These are phyloP conservation scores for Paracanthobrama guichenoti DNA, from an alignment of 2,113 vertebrate species.

Conservation along the genomic window DNA sequence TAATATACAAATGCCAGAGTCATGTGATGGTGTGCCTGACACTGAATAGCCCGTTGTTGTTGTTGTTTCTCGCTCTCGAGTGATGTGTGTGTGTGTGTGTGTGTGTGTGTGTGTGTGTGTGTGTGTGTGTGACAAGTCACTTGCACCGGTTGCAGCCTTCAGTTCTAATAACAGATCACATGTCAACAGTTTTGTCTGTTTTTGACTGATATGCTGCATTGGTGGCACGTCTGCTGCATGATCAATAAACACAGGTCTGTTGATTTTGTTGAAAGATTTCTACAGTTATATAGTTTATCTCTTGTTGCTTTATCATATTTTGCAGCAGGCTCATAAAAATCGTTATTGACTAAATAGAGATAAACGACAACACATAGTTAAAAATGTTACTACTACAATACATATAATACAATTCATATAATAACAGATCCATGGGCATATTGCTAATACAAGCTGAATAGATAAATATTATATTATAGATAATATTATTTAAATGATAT, in stretches of 20 bases:
- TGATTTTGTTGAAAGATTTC: neutral
- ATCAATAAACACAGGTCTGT: neutral
- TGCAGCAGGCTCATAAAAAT: no score
- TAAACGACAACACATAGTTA: no score
- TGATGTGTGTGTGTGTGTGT: neutral
- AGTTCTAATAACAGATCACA: conserved; percentile 16
- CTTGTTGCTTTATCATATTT: no score
- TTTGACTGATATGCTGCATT: neutral
- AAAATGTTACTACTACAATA: no score
- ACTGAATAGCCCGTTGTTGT: conserved; percentile 59
- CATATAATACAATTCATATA: no score
- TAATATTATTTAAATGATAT: no score
- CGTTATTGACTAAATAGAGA: no score
- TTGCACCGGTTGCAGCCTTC: neutral
- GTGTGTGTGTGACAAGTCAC: conserved; percentile 25
- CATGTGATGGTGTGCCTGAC: conserved; percentile 66
- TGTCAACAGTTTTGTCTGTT: neutral
- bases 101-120: neutral
- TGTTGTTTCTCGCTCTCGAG: neutral
- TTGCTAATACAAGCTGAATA: no score
- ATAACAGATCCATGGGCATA: no score
- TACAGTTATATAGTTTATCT: no score
- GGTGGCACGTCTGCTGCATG: neutral
- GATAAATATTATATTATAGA: no score
- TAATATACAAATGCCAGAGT: conserved; percentile 62